Percentiles rank a stretch among this genome's conserved stretches.
phyloP scores from a whole-genome alignment of 2,888 invertebrate species.

The Lepidocyrtoides sp. region DNA sequence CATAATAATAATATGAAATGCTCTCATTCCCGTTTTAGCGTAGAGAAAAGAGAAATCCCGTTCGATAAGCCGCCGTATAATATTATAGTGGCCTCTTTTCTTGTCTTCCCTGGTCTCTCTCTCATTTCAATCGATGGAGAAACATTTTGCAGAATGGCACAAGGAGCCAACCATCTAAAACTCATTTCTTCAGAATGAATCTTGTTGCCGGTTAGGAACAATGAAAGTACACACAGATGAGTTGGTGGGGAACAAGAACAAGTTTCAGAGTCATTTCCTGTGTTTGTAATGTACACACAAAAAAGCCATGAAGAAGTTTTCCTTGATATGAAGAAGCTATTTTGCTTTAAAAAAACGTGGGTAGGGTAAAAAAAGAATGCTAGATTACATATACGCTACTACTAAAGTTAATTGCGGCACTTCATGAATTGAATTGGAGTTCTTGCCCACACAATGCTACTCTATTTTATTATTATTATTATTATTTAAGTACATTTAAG shows the following conservation, averaged over 20 bases:
- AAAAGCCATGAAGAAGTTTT: too few species aligned
- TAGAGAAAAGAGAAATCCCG: not conserved
- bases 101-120: not conserved
- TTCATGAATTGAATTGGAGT: too few species aligned
- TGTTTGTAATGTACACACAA: not conserved
- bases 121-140: not conserved
- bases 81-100: not conserved
- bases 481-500: too few species aligned
- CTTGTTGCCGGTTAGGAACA: not conserved
- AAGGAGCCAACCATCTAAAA: not conserved
- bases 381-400: too few species aligned
- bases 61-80: not conserved
- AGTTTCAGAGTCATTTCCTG: not conserved
- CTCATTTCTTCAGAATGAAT: constrained; percentile 12
- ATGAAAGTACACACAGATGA: not conserved
- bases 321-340: too few species aligned
- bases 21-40: not conserved
- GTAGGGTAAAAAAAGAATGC: too few species aligned
- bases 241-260: not conserved
- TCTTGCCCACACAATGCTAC: too few species aligned
- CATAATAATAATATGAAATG: constrained; percentile 32
- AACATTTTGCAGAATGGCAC: too few species aligned
- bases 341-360: too few species aligned
- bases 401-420: too few species aligned
- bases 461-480: too few species aligned